Evolutionary conservation across 2,888 invertebrate genomes (phyloP).

Genomic region (Cephus runcator): DNA sequence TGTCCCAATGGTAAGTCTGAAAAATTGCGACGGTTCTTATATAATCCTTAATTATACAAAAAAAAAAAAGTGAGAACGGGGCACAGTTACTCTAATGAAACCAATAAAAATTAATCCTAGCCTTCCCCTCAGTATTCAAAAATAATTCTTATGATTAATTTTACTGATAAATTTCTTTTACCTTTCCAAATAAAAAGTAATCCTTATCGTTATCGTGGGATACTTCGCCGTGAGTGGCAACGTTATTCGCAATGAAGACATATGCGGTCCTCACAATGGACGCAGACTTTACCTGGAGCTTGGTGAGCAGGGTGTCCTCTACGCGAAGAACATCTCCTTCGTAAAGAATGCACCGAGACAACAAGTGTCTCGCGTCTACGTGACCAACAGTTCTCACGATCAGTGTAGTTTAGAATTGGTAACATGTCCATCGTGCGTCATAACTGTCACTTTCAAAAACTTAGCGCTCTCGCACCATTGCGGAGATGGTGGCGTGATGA

Average conservation of each 20-base stretch:
- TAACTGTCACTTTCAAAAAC: conserved; percentile 68
- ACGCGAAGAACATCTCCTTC: conserved; percentile 58
- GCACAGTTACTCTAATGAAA: not conserved
- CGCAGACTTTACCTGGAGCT: conserved; percentile 61
- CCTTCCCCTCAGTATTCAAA: not conserved
- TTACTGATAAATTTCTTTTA: not conserved
- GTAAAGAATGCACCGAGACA: conserved; percentile 45
- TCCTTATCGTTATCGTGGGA: conserved; percentile 20
- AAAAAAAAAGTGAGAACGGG: not conserved
- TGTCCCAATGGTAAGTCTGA: conserved; percentile 49
- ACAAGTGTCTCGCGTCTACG: conserved; percentile 35
- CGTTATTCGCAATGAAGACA: conserved; percentile 59
- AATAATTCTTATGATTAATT: not conserved
- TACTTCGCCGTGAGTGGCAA: conserved; percentile 34
- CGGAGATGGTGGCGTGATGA: conserved; percentile 53
- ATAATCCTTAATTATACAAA: not conserved
- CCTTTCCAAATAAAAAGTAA: conserved; percentile 5
- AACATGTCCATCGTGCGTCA: conserved; percentile 77
- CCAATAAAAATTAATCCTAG: not conserved
- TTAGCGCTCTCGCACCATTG: conserved; percentile 63
- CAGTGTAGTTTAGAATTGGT: conserved; percentile 75
- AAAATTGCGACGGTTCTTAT: not conserved
- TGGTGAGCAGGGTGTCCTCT: conserved; percentile 59
- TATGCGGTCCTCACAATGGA: conserved; percentile 62
- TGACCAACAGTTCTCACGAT: conserved; percentile 62